Conservation (phyloP, 2,888 invertebrate genomes). For the Vesta saturnalis region DNA sequence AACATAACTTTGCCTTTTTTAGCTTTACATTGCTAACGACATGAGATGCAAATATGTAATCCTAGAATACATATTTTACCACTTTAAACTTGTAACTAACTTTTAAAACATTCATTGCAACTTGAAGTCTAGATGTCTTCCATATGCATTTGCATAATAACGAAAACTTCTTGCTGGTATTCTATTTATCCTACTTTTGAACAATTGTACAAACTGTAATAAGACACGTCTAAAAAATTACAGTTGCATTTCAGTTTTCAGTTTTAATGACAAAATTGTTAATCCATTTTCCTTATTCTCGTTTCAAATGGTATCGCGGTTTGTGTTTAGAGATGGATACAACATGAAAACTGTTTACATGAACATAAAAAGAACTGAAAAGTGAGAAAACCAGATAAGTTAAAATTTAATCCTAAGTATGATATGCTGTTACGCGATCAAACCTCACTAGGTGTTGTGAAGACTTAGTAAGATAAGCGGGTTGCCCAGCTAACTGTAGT, state of each 20-base stretch:
- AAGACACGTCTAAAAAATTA: not conserved
- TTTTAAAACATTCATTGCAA: not conserved
- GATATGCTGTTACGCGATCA: no score
- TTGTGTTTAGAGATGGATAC: no score
- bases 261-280: not conserved
- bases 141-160: slow-evolving; percentile 1
- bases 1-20: not conserved
- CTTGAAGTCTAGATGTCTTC: not conserved
- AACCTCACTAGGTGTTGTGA: no score
- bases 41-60: not conserved
- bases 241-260: not conserved
- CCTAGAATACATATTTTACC: not conserved
- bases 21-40: not conserved
- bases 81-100: not conserved
- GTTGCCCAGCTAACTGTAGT: no score
- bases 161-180: not conserved
- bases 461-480: no score
- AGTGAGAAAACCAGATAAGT: no score
- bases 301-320: no score
- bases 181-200: not conserved
- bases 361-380: no score
- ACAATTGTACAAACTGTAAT: not conserved
- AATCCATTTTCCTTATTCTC: no score
- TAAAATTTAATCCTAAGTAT: no score
- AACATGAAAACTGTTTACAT: no score